These are phyloP conservation scores for Cyprinodon variegatus DNA, from an alignment of 2,113 vertebrate species.

Conservation along the genomic window DNA sequence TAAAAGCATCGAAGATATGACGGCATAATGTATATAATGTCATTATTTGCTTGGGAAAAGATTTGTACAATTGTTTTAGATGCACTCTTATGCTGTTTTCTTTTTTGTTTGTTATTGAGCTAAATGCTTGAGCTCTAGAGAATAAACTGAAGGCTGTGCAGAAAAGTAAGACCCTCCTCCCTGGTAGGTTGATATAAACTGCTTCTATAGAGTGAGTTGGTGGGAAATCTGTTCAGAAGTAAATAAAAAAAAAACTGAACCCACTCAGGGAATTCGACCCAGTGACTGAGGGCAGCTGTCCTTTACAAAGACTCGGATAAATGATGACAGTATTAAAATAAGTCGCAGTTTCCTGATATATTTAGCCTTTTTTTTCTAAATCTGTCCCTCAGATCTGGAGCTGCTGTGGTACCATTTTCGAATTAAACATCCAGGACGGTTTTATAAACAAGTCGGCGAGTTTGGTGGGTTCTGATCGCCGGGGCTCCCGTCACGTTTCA, in stretches of 20 bases:
- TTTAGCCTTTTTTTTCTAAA: background rate
- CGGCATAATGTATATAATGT: slow-evolving; percentile 77
- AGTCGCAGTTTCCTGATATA: background rate
- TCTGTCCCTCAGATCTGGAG: too few species aligned
- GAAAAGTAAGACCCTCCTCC: slow-evolving; percentile 55
- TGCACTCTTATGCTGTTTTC: slow-evolving; percentile 72
- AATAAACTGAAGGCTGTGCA: slow-evolving; percentile 71
- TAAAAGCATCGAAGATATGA: slow-evolving; percentile 17
- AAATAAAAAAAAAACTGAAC: background rate
- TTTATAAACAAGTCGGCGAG: background rate
- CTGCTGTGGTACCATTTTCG: background rate
- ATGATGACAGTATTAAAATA: background rate
- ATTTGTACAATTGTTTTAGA: slow-evolving; percentile 77
- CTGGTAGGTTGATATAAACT: slow-evolving; percentile 35
- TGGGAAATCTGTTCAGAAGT: background rate
- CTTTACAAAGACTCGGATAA: background rate
- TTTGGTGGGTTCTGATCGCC: background rate
- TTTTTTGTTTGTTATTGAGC: slow-evolving; percentile 68
- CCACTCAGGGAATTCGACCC: background rate
- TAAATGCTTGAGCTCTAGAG: slow-evolving; percentile 66
- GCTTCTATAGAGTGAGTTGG: background rate
- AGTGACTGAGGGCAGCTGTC: background rate
- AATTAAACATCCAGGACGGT: background rate
- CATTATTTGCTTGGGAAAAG: slow-evolving; percentile 70
- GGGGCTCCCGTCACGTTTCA: background rate